Evolutionary conservation across 2,113 vertebrate genomes (phyloP).

Genomic region (Saguinus imperator): DNA sequence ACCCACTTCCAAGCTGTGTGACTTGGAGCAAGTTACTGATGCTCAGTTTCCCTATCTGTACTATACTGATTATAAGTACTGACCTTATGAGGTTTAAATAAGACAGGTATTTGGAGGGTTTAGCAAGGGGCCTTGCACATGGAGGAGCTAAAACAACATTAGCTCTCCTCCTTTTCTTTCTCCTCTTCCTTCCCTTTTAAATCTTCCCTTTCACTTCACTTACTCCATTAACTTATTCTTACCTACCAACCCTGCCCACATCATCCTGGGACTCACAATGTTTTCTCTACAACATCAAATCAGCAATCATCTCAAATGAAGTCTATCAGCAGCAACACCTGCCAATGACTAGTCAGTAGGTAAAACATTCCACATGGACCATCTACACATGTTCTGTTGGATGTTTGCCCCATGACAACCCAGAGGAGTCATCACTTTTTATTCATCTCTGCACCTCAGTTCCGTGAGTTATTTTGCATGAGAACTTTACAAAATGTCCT

Average conservation of each 20-base stretch:
- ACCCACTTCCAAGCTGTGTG: not conserved
- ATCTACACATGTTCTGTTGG: not conserved
- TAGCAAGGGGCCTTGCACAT: not conserved
- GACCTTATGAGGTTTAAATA: not conserved
- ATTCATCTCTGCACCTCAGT: not conserved
- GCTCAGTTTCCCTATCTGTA: not conserved
- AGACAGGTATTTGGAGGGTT: not conserved
- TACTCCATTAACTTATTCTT: not conserved
- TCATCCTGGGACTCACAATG: not conserved
- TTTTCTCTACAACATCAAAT: not conserved
- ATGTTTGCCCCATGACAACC: fast-evolving
- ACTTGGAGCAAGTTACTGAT: not conserved
- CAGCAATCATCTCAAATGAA: not conserved
- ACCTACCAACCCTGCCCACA: not conserved
- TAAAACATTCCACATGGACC: not conserved
- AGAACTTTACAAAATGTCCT: not conserved
- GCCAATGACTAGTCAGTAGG: too few relatives aligned
- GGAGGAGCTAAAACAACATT: not conserved
- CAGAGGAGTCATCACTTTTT: not conserved
- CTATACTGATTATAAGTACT: not conserved
- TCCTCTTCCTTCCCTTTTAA: not conserved
- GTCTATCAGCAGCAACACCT: not conserved
- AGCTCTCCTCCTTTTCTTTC: not conserved
- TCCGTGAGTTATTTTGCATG: not conserved
- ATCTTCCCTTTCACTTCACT: not conserved